A percentile compares a stretch with the other conserved stretches of the same genome.
These are phyloP conservation scores for Heteractis magnifica DNA, from an alignment of 92 coral and sea anemone genomes.

Conservation along the genomic window DNA sequence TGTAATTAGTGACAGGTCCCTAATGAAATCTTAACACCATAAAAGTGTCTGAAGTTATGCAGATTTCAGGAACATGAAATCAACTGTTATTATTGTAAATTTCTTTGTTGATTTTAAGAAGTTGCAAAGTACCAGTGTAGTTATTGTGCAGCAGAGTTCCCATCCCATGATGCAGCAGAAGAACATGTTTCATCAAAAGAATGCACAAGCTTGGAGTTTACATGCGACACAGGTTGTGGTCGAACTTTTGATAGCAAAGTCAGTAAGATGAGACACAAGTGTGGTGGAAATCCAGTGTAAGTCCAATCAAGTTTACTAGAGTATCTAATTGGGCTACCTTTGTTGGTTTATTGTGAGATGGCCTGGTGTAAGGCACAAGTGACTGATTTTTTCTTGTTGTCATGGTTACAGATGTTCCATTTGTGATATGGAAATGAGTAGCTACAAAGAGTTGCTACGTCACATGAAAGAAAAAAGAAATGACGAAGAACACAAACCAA, in stretches of 20 bases:
- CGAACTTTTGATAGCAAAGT: slow-evolving; percentile 33
- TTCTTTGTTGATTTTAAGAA: slow-evolving; percentile 26
- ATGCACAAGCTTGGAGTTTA: slow-evolving; percentile 47
- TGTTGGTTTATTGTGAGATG: background rate
- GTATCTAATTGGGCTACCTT: background rate
- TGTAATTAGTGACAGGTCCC: too few species aligned
- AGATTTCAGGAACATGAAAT: too few species aligned
- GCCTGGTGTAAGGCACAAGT: background rate
- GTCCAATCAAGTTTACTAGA: background rate
- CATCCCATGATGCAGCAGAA: slow-evolving; percentile 42
- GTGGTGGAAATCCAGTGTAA: slow-evolving; percentile 66
- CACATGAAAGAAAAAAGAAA: slow-evolving; percentile 31
- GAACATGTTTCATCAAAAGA: slow-evolving; percentile 44
- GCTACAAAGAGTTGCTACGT: slow-evolving; percentile 24
- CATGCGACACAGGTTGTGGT: slow-evolving; percentile 51
- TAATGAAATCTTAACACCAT: too few species aligned
- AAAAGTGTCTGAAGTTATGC: background rate
- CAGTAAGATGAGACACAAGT: slow-evolving; percentile 49
- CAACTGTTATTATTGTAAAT: background rate
- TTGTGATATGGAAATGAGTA: slow-evolving; percentile 50
- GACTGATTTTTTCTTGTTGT: background rate
- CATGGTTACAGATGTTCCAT: slow-evolving; percentile 45
- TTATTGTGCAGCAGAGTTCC: slow-evolving; percentile 48
- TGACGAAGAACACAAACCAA: slow-evolving; percentile 7
- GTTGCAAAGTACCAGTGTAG: slow-evolving; percentile 53